phyloP scores from a whole-genome alignment of 1,140 invertebrate species.

The Leucophenga varia region DNA sequence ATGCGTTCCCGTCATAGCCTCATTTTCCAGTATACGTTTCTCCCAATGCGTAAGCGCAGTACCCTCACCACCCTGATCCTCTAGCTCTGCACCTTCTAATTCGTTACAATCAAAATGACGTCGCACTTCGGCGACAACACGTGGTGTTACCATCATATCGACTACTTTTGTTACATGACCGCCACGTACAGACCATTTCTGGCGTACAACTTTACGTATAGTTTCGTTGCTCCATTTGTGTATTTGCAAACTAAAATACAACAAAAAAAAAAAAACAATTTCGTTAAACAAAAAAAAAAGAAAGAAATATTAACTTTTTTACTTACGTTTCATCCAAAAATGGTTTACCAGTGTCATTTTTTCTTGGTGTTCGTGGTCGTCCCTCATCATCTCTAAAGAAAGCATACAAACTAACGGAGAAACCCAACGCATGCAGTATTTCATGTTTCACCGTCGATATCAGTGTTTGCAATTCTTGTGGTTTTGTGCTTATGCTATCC shows the following conservation, averaged over 20 bases:
- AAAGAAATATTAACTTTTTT: background rate
- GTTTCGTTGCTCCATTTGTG: slow-evolving; percentile 93
- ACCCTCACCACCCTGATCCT: slow-evolving; percentile 97
- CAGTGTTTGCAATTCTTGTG: slow-evolving; percentile 88
- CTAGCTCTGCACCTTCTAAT: slow-evolving; percentile 95
- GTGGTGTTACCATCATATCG: slow-evolving; percentile 90
- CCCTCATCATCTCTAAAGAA: slow-evolving; percentile 82
- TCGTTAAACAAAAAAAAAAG: background rate
- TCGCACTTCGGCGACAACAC: slow-evolving; percentile 81
- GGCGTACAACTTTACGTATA: slow-evolving; percentile 76
- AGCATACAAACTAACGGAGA: slow-evolving; percentile 92
- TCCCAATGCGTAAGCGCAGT: slow-evolving; percentile 98
- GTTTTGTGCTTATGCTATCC: slow-evolving; percentile 88
- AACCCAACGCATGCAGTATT: slow-evolving; percentile 95
- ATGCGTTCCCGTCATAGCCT: slow-evolving; percentile 99
- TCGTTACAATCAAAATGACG: slow-evolving; percentile 87
- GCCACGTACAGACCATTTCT: slow-evolving; percentile 81
- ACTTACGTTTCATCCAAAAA: slow-evolving; percentile 83
- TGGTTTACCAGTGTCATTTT: slow-evolving; percentile 83
- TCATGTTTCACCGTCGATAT: slow-evolving; percentile 98
- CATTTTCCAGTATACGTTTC: slow-evolving; percentile 98
- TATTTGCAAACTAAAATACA: slow-evolving; percentile 70
- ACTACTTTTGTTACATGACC: slow-evolving; percentile 74
- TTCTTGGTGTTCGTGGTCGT: slow-evolving; percentile 77
- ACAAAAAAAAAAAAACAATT: slow-evolving; percentile 15